Conservation (phyloP, 1,140 invertebrate genomes). For the Drosophila nasuta region DNA sequence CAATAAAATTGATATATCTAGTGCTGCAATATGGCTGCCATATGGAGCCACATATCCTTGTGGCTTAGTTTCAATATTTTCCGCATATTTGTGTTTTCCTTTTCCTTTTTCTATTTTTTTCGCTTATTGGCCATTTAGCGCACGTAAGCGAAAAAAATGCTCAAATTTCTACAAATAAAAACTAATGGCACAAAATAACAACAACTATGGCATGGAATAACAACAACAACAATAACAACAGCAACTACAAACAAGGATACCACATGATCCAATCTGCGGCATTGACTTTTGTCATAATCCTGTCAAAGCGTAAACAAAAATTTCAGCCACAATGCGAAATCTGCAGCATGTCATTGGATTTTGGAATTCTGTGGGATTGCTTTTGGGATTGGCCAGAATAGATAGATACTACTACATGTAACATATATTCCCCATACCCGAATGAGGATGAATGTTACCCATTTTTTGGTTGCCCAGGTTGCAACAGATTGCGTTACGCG, state of each 20-base stretch:
- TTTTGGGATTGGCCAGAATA: conserved; percentile 35
- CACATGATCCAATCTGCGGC: conserved; percentile 47
- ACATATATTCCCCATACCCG: conserved; percentile 8
- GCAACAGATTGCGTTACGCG: conserved; percentile 40
- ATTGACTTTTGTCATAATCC: conserved; percentile 73
- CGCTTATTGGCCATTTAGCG: conserved; percentile 81
- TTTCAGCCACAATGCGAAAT: conserved; percentile 43
- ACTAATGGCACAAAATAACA: conserved; percentile 65
- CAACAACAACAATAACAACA: conserved; percentile 20
- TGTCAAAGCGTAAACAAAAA: conserved; percentile 84
- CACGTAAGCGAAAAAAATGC: conserved; percentile 74
- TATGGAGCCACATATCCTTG: conserved; percentile 55
- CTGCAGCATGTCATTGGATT: conserved; percentile 31
- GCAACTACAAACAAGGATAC: conserved; percentile 23
- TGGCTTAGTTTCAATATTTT: conserved; percentile 69
- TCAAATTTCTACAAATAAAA: conserved; percentile 73
- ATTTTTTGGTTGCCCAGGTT: conserved; percentile 8
- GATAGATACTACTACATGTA: not conserved
- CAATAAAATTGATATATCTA: conserved; percentile 84
- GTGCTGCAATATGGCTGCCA: conserved; percentile 66
- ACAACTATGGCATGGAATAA: not conserved
- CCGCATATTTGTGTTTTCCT: conserved; percentile 28
- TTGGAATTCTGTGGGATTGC: conserved; percentile 35
- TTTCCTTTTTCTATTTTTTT: conserved; percentile 17
- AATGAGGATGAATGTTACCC: conserved; percentile 7